Conservation (phyloP, 2,888 invertebrate genomes). For the Gonocerus acuteangulatus region DNA sequence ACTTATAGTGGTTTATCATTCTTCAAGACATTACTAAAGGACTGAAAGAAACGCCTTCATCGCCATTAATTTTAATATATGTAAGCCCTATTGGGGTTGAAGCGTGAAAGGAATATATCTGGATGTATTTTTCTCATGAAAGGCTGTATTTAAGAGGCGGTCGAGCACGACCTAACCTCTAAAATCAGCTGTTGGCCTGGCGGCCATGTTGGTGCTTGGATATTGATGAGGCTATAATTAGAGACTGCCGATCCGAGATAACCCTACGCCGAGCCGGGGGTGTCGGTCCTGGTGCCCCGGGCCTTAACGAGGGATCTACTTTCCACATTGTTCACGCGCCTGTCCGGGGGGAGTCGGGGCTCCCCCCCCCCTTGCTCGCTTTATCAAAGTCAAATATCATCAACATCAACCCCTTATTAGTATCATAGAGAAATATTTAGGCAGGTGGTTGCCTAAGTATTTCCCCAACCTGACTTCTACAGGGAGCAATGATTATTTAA, state of each 20-base stretch:
- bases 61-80: no score
- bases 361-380: no score
- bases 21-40: no score
- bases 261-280: not conserved
- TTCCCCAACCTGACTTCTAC: no score
- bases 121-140: conserved; percentile 26
- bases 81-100: not conserved
- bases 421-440: no score
- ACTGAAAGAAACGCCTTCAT: no score
- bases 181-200: conserved; percentile 4
- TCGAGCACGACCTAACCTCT: conserved; percentile 22
- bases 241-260: conserved; percentile 4
- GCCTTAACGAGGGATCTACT: not conserved
- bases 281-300: conserved; percentile 13
- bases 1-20: no score
- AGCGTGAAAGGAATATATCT: conserved; percentile 8
- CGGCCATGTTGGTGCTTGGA: conserved; percentile 12
- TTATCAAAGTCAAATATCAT: no score
- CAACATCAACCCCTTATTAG: no score
- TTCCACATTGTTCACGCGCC: not conserved
- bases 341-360: not conserved
- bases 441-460: no score
- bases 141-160: conserved; percentile 15
- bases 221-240: conserved; percentile 25
- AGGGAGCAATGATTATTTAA: no score